These are phyloP conservation scores for Bovichtus diacanthus DNA, from an alignment of 2,797 vertebrate genomes.

Conservation along the genomic window DNA sequence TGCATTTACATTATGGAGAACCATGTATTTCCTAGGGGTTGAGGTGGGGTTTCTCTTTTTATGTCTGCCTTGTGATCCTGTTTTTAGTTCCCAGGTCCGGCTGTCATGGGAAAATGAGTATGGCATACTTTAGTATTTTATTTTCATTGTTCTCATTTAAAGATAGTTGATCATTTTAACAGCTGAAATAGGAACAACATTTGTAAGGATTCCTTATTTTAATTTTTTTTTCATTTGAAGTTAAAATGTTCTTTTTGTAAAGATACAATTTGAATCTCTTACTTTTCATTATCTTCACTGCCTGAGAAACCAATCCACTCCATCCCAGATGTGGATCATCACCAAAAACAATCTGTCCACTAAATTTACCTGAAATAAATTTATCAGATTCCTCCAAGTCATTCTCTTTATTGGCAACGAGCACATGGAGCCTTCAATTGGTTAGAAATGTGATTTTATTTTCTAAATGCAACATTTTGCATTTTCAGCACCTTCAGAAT, in stretches of 20 bases:
- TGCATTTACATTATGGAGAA: neutral
- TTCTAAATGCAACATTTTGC: neutral
- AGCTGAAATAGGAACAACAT: neutral
- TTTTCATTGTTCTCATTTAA: neutral
- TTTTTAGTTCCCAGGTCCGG: neutral
- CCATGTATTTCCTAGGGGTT: neutral
- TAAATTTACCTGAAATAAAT: neutral
- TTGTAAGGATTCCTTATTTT: neutral
- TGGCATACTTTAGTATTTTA: neutral
- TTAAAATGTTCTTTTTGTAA: neutral
- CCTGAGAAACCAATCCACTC: neutral
- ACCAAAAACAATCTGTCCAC: neutral
- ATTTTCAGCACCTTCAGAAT: neutral
- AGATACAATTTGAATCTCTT: neutral
- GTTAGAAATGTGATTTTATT: neutral
- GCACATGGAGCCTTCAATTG: neutral
- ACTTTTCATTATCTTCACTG: neutral
- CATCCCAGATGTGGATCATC: neutral
- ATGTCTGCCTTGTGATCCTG: neutral
- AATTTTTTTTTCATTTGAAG: neutral
- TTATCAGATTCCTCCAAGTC: neutral
- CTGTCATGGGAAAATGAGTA: neutral
- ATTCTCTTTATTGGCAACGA: neutral
- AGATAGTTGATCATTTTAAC: neutral
- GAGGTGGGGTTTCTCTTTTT: neutral